Percentiles rank a stretch among this genome's conserved stretches.
Conservation (phyloP, 2,113 vertebrate genomes). For the Leptobrachium leishanense region DNA sequence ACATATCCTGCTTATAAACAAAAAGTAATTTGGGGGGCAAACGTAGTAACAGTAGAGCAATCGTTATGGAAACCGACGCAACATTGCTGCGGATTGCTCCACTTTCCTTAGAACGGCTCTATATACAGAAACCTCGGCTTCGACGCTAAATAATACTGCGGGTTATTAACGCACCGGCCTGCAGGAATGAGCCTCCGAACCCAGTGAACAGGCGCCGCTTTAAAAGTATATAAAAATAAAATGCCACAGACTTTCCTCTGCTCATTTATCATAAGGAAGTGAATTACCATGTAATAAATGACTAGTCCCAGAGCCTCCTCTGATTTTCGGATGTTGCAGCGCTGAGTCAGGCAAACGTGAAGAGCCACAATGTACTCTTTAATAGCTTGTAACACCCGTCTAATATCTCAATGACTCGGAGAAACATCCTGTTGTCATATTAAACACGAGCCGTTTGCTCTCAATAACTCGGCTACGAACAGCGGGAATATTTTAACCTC, state of each 20-base stretch:
- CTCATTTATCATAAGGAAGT: conserved; percentile 77
- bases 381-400: conserved; percentile 53
- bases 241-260: conserved; percentile 70
- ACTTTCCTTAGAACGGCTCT: no score
- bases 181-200: no score
- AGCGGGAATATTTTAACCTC: conserved; percentile 50
- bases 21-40: no score
- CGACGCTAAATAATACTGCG: no score
- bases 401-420: conserved; percentile 55
- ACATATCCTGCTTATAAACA: no score
- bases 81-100: no score
- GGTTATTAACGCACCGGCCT: no score
- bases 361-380: conserved; percentile 56
- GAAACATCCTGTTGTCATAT: conserved; percentile 61
- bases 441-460: conserved; percentile 61
- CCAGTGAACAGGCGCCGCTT: no score
- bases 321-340: conserved; percentile 55
- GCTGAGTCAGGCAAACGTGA: conserved; percentile 62
- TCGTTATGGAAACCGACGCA: no score
- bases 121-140: no score
- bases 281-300: conserved; percentile 74
- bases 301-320: conserved; percentile 60
- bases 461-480: conserved; percentile 65
- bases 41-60: no score
- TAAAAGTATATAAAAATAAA: conserved; percentile 57